Evolutionary conservation across 2,113 vertebrate genomes (phyloP).

Genomic region (Sander lucioperca): DNA sequence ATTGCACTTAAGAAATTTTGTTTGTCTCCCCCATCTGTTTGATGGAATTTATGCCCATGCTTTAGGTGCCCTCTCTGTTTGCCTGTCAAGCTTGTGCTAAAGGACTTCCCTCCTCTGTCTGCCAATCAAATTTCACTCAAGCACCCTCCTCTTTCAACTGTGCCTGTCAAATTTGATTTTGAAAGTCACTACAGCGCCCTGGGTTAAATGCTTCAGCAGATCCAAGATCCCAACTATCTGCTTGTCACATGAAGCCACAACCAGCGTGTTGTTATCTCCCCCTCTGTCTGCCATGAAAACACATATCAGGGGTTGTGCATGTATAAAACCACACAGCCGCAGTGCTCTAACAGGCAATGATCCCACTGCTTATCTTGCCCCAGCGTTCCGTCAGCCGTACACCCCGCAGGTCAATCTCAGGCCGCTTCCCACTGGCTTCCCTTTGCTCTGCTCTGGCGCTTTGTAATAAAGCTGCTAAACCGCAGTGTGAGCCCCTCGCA

Average conservation of each 20-base stretch:
- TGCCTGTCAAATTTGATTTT: slow-evolving; percentile 52
- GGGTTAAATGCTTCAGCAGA: slow-evolving; percentile 45
- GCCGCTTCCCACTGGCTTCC: slow-evolving; percentile 25
- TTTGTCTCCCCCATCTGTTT: too few relatives aligned
- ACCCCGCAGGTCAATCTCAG: slow-evolving; percentile 49
- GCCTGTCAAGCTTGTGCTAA: slow-evolving; percentile 23
- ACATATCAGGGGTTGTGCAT: slow-evolving; percentile 15
- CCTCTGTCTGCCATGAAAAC: slow-evolving; percentile 27
- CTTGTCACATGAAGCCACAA: slow-evolving; percentile 54
- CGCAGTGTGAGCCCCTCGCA: slow-evolving; percentile 35
- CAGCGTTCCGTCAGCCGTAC: not conserved
- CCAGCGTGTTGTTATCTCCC: slow-evolving; percentile 19
- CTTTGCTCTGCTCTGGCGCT: slow-evolving; percentile 4
- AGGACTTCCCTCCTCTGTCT: slow-evolving; percentile 14
- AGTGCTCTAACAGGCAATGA: slow-evolving; percentile 11
- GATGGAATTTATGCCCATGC: not conserved
- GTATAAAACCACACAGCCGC: slow-evolving; percentile 15
- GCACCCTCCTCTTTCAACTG: slow-evolving; percentile 12
- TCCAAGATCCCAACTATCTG: slow-evolving; percentile 28
- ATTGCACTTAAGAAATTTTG: too few relatives aligned
- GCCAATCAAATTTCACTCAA: slow-evolving; percentile 33
- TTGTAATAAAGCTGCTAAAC: slow-evolving; percentile 58
- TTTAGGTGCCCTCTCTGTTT: slow-evolving; percentile 25
- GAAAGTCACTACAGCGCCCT: slow-evolving; percentile 39
- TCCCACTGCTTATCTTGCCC: slow-evolving; percentile 31